Evolutionary conservation across 2,113 vertebrate species (phyloP), one percentile per base, ranked within the genome.

Genomic region (Phrynosoma blainvillii): DNA sequence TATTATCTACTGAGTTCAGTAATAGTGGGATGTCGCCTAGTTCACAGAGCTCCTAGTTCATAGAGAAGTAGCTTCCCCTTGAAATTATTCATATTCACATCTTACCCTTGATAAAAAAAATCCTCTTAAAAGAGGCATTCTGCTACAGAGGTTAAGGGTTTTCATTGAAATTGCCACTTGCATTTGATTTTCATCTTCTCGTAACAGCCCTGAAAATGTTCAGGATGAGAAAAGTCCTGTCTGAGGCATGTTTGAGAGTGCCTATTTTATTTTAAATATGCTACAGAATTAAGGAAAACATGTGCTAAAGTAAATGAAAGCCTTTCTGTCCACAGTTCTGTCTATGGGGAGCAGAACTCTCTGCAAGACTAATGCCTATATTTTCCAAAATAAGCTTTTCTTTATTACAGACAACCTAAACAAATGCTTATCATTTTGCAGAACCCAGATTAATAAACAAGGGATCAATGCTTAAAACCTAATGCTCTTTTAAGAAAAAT

Each of bases 391-490:
- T 65, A 82, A 75, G 76, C 84, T 83, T 40, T 82, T 87, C 76
- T 77, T 88, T 73, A 88, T 88, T 90, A 82, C 66, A 93, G 91
- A 86, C 92, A 95, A 91, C 90, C 84, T 92, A 92, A 91, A 92
- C 65, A 87, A 92, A 85, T 94, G 93, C 91, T 92, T 90, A 95
- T 94, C 84, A 91, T 88, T 85, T 92, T 92, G n/a, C 70, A 92
- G 85, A 95, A 90, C 78, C 89, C 82, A 89, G 88, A 90, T 94
- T 94, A 96, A 94, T 93, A 95, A 92, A 94, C 91, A 93, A 86
- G 91, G 83, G 94, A 95, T 94, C 94, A 94, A 94, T 94, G 92
- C 94, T 95, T 89, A 93, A 95, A 95, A 92, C 91, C 89, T 94
- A 96, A 93, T 94, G 92, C 93, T 95, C 94, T 95, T 92, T 90